Conservation (phyloP, 2,888 invertebrate species). For the Merodon equestris region DNA sequence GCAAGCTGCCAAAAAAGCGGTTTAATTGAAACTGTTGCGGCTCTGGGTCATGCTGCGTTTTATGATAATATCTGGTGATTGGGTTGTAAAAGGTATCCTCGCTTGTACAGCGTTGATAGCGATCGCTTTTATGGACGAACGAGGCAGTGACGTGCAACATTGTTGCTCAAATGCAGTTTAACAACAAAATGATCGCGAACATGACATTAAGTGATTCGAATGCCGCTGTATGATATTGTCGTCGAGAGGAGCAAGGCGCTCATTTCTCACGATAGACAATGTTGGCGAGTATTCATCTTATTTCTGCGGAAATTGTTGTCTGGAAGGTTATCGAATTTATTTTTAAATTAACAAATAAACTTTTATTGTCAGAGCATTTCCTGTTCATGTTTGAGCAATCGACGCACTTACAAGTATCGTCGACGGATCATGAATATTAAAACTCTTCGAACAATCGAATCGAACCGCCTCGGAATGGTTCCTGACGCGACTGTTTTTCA, state of each 20-base stretch:
- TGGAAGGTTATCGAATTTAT: constrained; percentile 53
- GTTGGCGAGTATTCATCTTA: neutral
- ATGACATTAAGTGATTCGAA: no score
- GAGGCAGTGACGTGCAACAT: no score
- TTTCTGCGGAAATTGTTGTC: constrained; percentile 18
- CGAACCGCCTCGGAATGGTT: constrained; percentile 25
- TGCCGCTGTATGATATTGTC: no score
- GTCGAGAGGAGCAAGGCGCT: no score
- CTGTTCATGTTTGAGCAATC: constrained; percentile 55
- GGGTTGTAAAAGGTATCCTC: no score
- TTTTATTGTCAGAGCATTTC: constrained; percentile 53
- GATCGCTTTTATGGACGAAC: no score
- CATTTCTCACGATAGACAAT: no score
- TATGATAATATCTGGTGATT: no score
- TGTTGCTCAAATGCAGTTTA: no score
- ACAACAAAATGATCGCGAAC: no score
- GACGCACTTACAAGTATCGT: constrained; percentile 22
- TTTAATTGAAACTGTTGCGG: constrained; percentile 8
- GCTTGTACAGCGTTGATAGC: no score
- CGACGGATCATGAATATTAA: constrained; percentile 61
- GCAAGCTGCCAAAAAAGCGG: constrained; percentile 1
- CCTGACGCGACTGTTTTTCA: constrained; percentile 49
- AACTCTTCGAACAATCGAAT: constrained; percentile 48
- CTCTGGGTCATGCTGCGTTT: constrained; percentile 15
- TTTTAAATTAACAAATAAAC: constrained; percentile 32